These are phyloP conservation scores for Oncorhynchus kisutch DNA, from an alignment of 2,113 vertebrate species.

Conservation along the genomic window DNA sequence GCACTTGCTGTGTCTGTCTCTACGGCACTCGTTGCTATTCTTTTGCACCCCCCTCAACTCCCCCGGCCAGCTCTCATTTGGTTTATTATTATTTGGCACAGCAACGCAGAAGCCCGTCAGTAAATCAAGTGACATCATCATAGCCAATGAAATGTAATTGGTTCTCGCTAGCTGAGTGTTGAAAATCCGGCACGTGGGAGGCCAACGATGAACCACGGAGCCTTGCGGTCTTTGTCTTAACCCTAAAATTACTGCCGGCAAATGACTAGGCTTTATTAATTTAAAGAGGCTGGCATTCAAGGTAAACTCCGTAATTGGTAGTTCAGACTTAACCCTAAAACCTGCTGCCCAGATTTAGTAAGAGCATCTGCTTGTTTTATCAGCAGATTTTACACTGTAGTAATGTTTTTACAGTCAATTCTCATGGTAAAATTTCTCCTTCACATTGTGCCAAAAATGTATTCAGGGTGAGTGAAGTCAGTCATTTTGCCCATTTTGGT, in stretches of 20 bases:
- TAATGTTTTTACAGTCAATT: neutral
- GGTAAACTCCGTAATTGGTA: conserved; percentile 39
- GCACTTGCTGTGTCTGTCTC: conserved; percentile 57
- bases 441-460: too few species aligned
- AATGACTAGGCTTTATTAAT: conserved; percentile 66
- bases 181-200: conserved; percentile 46
- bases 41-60: conserved; percentile 27
- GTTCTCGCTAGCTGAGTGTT: conserved; percentile 18
- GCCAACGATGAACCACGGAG: conserved; percentile 25
- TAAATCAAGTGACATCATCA: conserved; percentile 18
- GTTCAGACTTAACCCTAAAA: conserved; percentile 18
- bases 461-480: too few species aligned
- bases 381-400: neutral
- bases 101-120: conserved; percentile 10
- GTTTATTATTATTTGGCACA: neutral
- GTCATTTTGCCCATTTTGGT: neutral
- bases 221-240: conserved; percentile 10
- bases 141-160: neutral
- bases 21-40: conserved; percentile 7
- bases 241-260: conserved; percentile 36
- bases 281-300: conserved; percentile 31
- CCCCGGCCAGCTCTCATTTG: neutral
- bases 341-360: conserved; percentile 9
- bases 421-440: neutral
- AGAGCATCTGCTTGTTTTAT: conserved; percentile 30